These are phyloP conservation scores for Psittacara wagleri DNA, from an alignment of 2,113 vertebrate genomes.

Conservation along the genomic window DNA sequence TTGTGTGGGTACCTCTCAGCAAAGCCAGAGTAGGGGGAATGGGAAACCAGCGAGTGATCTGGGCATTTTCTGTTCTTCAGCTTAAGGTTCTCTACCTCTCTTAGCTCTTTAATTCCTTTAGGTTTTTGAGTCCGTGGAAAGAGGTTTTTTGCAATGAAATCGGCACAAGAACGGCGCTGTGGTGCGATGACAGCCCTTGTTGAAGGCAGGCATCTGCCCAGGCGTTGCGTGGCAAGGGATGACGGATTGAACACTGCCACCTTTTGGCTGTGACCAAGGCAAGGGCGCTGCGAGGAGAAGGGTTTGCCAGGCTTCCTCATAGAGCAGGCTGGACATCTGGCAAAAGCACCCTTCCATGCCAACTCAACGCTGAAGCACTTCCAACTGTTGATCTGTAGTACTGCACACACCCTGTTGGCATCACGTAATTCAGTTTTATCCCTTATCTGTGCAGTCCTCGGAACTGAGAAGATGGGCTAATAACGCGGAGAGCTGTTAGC, in stretches of 20 bases:
- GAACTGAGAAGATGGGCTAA: slow-evolving; percentile 16
- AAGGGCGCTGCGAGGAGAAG: not conserved
- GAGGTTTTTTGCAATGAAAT: not conserved
- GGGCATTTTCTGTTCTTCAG: not conserved
- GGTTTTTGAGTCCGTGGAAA: slow-evolving; percentile 7
- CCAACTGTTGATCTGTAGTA: not conserved
- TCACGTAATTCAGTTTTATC: not conserved
- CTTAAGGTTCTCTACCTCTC: not conserved
- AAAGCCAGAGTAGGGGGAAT: not conserved
- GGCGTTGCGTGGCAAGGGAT: not conserved
- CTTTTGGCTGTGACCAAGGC: slow-evolving; percentile 62
- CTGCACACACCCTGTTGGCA: not conserved
- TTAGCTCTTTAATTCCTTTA: slow-evolving; percentile 33
- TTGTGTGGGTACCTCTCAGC: not conserved
- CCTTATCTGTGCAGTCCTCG: not conserved
- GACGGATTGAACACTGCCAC: slow-evolving; percentile 70
- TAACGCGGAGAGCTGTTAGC: slow-evolving; percentile 44
- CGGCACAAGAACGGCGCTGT: not conserved
- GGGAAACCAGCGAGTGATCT: not conserved
- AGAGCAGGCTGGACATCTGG: not conserved
- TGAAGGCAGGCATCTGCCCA: not conserved
- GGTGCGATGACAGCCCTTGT: not conserved
- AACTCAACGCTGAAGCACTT: not conserved
- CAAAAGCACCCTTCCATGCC: not conserved
- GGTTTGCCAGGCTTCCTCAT: not conserved